A percentile compares a stretch with the other conserved stretches of the same genome.
phyloP scores from a whole-genome alignment of 2,888 invertebrate species.

The Helicoverpa assulta region DNA sequence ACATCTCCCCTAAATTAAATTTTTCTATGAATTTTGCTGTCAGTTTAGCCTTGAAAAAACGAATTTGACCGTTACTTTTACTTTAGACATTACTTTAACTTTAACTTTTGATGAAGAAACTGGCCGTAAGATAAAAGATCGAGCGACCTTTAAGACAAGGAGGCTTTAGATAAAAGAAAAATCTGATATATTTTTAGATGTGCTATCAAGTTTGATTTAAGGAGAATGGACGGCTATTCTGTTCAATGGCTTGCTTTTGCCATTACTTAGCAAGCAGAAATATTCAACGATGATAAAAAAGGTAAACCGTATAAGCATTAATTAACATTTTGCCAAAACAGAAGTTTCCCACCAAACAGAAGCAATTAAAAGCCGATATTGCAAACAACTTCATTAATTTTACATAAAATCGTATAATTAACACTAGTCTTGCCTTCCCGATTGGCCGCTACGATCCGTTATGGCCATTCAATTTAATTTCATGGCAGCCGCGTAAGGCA shows the following conservation, averaged over 20 bases:
- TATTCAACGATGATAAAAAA: too few species aligned
- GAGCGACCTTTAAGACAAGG: slow-evolving; percentile 18
- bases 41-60: too few species aligned
- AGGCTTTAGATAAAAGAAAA: slow-evolving; percentile 26
- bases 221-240: not conserved
- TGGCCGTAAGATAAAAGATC: slow-evolving; percentile 41
- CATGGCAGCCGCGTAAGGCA: slow-evolving; percentile 65
- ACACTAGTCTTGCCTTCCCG: slow-evolving; percentile 51
- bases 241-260: not conserved
- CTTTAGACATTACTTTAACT: too few species aligned
- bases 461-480: slow-evolving; percentile 72
- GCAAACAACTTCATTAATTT: slow-evolving; percentile 22
- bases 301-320: not conserved
- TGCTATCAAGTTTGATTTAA: not conserved
- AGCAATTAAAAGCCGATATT: not conserved
- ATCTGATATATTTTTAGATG: not conserved
- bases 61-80: too few species aligned
- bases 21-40: too few species aligned
- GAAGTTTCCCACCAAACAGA: not conserved
- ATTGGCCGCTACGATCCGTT: slow-evolving; percentile 55
- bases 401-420: slow-evolving; percentile 55
- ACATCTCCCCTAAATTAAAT: too few species aligned
- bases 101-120: too few species aligned
- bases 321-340: not conserved
- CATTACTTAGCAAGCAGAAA: too few species aligned